Conservation (phyloP, 1,140 invertebrate species). For the Temnothorax curvispinosus region DNA sequence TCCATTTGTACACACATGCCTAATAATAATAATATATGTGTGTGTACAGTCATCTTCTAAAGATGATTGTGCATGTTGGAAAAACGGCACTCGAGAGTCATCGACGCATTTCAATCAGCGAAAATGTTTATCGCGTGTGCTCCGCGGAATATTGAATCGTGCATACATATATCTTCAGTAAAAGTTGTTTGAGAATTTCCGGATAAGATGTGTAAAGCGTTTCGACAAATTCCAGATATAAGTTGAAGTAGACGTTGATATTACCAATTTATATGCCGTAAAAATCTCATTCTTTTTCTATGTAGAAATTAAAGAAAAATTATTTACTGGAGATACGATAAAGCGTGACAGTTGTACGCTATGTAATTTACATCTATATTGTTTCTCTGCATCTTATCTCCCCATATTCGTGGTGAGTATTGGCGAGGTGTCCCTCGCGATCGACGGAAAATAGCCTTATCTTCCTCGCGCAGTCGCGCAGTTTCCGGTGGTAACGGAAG, state of each 20-base stretch:
- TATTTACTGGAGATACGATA: background rate
- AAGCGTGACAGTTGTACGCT: background rate
- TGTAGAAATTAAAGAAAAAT: background rate
- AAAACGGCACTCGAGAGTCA: conserved; percentile 56
- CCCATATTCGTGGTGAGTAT: too few relatives aligned
- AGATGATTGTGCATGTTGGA: conserved; percentile 29
- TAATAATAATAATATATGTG: background rate
- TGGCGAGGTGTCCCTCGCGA: too few relatives aligned
- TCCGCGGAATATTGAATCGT: conserved; percentile 41
- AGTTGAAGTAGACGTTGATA: background rate
- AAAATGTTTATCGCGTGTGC: conserved; percentile 42
- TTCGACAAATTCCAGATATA: conserved; percentile 16
- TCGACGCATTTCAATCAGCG: conserved; percentile 40
- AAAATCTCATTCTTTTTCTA: background rate
- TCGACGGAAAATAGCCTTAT: too few relatives aligned
- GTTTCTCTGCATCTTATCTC: background rate
- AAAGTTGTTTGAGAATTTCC: conserved; percentile 36
- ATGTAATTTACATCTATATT: conserved; percentile 20
- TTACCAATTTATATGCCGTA: too few relatives aligned
- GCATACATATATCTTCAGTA: background rate
- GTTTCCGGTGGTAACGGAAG: conserved; percentile 44
- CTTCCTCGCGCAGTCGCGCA: background rate
- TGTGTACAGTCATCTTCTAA: conserved; percentile 7
- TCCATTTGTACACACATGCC: conserved; percentile 15
- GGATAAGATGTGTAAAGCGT: background rate